Base-by-base conservation (phyloP, 2,797 vertebrate species). In the Rachycentron canadum region DNA sequence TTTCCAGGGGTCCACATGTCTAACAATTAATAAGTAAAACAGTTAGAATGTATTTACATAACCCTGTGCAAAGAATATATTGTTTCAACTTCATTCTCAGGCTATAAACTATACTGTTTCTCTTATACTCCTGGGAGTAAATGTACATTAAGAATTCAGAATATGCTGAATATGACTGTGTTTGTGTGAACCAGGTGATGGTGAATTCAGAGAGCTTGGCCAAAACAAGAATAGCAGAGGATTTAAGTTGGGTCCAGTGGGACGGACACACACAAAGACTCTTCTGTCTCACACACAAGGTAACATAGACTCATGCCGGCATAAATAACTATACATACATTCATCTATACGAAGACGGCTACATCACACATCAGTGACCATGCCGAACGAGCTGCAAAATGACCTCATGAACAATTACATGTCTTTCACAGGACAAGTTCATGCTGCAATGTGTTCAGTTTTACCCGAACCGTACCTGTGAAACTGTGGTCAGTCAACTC, bases 211-310 rank as follows among this genome's bases (percentile, higher is more conserved):
- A 95, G 73, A 94, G 89, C 49, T 93, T 98, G 91, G 92, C 90
- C 75, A 97, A 89, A 93, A 83, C 64, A 81, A 95, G 92, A 90
- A 92, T 99, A 76, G 95, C 87, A 3, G 98, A 99, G 81, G 97
- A 99, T 76, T 92, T 98, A 69, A 84, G 95, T 82, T 99, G 97
- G 97, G 93, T 95, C 68, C 98, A 99, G 73, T 99, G 98, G 98
- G 97, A 99, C 83, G 92, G 93, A 83, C 86, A 93, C 81, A 93
- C 94, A n/a, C 98, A 99, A 81, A 96, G 97, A 74, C 93, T 99
- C 7, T 98, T 97, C 93, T 97, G 95, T 85, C 88, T 98, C 88
- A 91, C 95, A 14, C 86, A 89, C 40, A 96, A 95, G 96, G 97
- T 97, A 90, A 89, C 38, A 52, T 49, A 71, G 26, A 38, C 41